A percentile compares a stretch with the other conserved stretches of the same genome.
Conservation (phyloP, 2,888 invertebrate species). For the Aricia artaxerxes region DNA sequence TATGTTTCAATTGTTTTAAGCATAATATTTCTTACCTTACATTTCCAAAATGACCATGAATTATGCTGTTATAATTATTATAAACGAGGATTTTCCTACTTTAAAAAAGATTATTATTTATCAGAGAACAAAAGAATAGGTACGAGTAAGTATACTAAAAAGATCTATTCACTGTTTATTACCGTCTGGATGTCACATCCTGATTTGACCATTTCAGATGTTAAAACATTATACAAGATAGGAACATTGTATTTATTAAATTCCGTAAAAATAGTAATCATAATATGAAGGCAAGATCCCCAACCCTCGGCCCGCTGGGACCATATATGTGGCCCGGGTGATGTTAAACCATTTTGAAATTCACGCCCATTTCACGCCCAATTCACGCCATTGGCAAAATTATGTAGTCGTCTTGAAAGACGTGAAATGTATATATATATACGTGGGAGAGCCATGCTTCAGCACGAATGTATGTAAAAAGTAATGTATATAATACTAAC, state of each 20-base stretch:
- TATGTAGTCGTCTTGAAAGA: too few species aligned
- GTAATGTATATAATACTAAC: too few species aligned
- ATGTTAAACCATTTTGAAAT: too few species aligned
- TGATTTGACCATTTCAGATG: background rate
- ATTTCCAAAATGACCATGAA: conserved; percentile 1
- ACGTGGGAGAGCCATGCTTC: too few species aligned
- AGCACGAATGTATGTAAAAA: too few species aligned
- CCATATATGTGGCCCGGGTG: too few species aligned
- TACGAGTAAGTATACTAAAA: background rate
- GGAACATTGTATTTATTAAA: background rate
- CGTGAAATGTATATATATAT: too few species aligned
- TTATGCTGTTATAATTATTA: background rate
- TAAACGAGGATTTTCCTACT: background rate
- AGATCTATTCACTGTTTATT: background rate
- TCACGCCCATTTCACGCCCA: too few species aligned
- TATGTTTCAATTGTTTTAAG: background rate
- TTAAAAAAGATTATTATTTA: background rate
- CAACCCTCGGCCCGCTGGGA: too few species aligned
- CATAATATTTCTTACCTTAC: background rate
- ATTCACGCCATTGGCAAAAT: too few species aligned
- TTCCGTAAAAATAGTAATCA: background rate
- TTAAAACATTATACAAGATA: too few species aligned
- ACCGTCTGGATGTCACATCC: background rate
- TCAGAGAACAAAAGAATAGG: background rate
- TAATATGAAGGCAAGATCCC: too few species aligned